phyloP scores from a whole-genome alignment of 2,113 vertebrate genomes.

The Empidonax alnorum region DNA sequence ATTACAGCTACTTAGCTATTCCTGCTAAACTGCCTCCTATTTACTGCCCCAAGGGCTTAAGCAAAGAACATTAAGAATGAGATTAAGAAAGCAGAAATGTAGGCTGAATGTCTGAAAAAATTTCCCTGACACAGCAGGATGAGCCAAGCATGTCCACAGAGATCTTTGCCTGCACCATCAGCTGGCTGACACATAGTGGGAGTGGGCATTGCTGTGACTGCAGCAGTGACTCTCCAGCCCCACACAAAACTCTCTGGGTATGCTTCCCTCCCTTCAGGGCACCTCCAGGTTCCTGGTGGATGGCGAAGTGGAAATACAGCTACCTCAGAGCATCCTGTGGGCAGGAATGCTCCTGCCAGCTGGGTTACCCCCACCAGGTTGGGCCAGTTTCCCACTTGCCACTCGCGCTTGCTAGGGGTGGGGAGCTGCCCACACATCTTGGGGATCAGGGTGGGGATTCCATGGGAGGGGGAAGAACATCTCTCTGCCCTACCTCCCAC shows the following conservation, averaged over 20 bases:
- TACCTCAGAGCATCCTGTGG: background rate
- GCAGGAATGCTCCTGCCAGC: background rate
- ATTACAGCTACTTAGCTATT: constrained; percentile 50
- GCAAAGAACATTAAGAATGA: constrained; percentile 47
- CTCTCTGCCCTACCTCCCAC: background rate
- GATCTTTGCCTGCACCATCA: background rate
- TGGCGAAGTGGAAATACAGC: fast-evolving
- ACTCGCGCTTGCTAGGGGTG: fast-evolving
- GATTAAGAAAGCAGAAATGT: constrained; percentile 48
- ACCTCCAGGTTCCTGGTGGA: fast-evolving
- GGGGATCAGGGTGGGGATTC: background rate
- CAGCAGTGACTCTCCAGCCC: background rate
- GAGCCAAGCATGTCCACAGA: background rate
- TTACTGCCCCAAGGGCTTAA: constrained; percentile 41
- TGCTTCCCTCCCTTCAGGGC: background rate
- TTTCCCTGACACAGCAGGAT: constrained; percentile 1
- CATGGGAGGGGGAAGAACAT: background rate
- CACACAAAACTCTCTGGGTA: fast-evolving
- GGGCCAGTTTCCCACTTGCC: background rate
- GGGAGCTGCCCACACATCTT: background rate
- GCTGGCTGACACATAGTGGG: background rate
- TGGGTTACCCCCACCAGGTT: background rate
- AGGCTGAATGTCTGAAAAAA: constrained; percentile 28
- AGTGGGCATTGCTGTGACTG: background rate
- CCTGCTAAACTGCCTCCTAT: constrained; percentile 48